phyloP scores from a whole-genome alignment of 2,797 vertebrate species.

The Gila robusta region DNA sequence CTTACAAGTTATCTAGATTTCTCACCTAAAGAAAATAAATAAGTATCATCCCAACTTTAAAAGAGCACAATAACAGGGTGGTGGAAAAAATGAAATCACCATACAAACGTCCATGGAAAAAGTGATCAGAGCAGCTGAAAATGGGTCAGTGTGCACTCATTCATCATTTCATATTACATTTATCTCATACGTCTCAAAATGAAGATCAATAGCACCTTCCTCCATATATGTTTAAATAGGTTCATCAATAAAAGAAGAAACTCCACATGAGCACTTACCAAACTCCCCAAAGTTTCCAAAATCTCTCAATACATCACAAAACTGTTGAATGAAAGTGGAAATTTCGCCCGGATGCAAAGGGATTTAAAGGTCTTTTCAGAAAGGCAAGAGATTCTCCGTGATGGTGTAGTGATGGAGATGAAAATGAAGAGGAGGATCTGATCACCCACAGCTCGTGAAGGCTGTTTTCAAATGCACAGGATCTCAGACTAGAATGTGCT shows the following conservation, averaged over 20 bases:
- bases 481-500: constrained; percentile 82
- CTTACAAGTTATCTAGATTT: not conserved
- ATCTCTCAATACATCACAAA: constrained; percentile 47
- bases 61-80: not conserved
- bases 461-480: constrained; percentile 88
- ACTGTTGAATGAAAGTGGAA: constrained; percentile 7
- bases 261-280: constrained; percentile 35
- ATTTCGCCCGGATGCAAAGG: constrained; percentile 64
- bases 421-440: constrained; percentile 61
- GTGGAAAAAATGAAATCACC: constrained; percentile 39
- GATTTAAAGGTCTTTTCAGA: constrained; percentile 30
- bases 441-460: constrained; percentile 67
- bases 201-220: not conserved
- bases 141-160: constrained; percentile 5
- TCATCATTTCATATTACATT: not conserved
- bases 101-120: constrained; percentile 34
- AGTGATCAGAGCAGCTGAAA: constrained; percentile 29
- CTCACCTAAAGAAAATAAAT: not conserved
- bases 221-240: not conserved
- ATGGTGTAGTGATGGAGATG: constrained; percentile 54
- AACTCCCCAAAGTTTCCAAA: constrained; percentile 34
- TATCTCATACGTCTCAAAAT: not conserved
- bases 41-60: not conserved
- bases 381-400: constrained; percentile 62
- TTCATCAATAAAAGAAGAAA: not conserved